Percentiles rank a stretch among this genome's conserved stretches.
These are phyloP conservation scores for Falco columbarius DNA, from an alignment of 2,797 vertebrate genomes.

Conservation along the genomic window DNA sequence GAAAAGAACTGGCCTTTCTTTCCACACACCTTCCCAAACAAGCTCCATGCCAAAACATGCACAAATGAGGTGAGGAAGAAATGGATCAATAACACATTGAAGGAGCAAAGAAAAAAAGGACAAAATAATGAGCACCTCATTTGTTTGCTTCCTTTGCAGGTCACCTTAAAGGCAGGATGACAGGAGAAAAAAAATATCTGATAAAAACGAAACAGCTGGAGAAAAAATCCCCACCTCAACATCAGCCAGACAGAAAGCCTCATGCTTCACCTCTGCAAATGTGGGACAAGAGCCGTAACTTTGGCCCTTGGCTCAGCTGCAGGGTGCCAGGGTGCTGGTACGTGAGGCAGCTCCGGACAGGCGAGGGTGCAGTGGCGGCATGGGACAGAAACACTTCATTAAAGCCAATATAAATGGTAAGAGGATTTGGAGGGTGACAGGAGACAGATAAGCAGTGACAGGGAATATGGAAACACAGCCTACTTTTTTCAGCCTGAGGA, in stretches of 20 bases:
- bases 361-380: neutral
- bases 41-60: neutral
- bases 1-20: neutral
- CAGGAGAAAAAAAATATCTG: neutral
- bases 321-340: rapidly evolving
- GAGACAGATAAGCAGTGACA: neutral
- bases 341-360: rapidly evolving
- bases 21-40: neutral
- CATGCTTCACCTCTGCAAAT: rapidly evolving
- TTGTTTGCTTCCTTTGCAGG: neutral
- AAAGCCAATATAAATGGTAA: constrained; percentile 9
- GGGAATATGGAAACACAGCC: neutral
- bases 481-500: neutral
- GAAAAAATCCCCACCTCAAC: neutral
- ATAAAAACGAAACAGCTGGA: neutral
- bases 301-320: neutral
- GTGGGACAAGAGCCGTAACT: neutral
- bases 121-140: neutral
- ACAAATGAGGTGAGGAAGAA: neutral
- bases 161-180: neutral
- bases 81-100: neutral
- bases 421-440: constrained; percentile 1
- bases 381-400: neutral
- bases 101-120: neutral
- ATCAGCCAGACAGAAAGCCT: neutral